These are phyloP conservation scores for Chrysogorgia sp. DNA, from an alignment of 92 coral and sea anemone species.

Conservation along the genomic window DNA sequence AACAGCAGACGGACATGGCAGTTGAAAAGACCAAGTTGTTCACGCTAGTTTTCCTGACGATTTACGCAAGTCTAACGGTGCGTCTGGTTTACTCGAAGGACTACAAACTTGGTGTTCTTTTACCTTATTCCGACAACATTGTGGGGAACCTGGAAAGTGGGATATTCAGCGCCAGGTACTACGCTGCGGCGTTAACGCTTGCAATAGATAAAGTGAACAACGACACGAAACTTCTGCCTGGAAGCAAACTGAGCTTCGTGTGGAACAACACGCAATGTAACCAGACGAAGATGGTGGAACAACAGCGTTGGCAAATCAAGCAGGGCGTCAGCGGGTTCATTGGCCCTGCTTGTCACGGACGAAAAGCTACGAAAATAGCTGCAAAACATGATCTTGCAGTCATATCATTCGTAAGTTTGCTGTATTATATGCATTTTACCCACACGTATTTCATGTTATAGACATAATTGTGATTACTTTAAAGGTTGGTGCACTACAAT, in stretches of 20 bases:
- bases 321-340: conserved; percentile 88
- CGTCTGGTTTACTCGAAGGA: conserved; percentile 49
- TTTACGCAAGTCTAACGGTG: not conserved
- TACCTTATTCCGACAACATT: conserved; percentile 71
- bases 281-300: conserved; percentile 75
- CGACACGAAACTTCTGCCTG: conserved; percentile 71
- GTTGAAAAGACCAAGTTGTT: not conserved
- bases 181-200: conserved; percentile 85
- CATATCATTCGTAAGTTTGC: conserved; percentile 90
- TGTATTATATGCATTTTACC: no score
- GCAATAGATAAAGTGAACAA: conserved; percentile 89
- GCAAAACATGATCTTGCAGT: conserved; percentile 79
- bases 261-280: conserved; percentile 97
- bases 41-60: not conserved
- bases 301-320: conserved; percentile 78
- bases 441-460: no score
- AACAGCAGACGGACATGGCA: not conserved
- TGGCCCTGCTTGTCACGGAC: conserved; percentile 88
- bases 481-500: no score
- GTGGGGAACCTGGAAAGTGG: conserved; percentile 49
- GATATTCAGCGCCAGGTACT: conserved; percentile 1
- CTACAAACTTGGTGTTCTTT: conserved; percentile 77
- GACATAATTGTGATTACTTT: no score
- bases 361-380: conserved; percentile 85
- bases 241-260: conserved; percentile 77